A percentile compares a stretch with the other conserved stretches of the same genome.
These are phyloP conservation scores for Brachyopa scutellaris DNA, from an alignment of 2,888 invertebrate genomes.

Conservation along the genomic window DNA sequence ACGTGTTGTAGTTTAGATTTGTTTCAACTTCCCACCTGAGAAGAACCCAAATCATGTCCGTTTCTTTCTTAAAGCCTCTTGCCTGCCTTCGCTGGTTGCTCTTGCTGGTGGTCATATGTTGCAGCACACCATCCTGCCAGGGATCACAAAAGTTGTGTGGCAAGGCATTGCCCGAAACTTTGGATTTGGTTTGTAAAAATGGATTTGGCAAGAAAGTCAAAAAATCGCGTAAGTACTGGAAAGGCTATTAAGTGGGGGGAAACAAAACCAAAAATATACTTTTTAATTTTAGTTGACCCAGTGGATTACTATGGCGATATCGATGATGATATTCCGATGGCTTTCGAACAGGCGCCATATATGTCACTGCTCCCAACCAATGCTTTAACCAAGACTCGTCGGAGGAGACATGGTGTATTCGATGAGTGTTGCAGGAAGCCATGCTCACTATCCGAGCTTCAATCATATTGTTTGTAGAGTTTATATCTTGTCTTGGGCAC, in stretches of 20 bases:
- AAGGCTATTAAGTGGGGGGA: no score
- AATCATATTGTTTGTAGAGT: conserved; percentile 74
- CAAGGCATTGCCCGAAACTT: conserved; percentile 67
- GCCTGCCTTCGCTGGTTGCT: background rate
- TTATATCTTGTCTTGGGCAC: no score
- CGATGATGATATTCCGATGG: conserved; percentile 31
- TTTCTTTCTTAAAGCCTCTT: background rate
- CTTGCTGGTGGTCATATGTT: conserved; percentile 9
- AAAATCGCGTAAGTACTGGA: conserved; percentile 69
- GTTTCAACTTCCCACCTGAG: background rate
- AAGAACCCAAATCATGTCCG: background rate
- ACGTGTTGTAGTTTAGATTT: background rate
- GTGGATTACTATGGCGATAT: conserved; percentile 70
- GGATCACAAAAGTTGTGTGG: conserved; percentile 73
- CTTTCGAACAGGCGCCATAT: conserved; percentile 67
- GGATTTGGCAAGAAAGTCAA: conserved; percentile 75
- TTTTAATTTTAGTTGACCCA: conserved; percentile 46
- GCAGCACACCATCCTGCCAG: conserved; percentile 12
- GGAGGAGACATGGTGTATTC: conserved; percentile 74
- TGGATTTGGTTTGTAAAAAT: conserved; percentile 73
- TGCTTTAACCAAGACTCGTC: conserved; percentile 74
- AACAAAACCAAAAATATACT: background rate
- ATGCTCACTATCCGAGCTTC: conserved; percentile 74
- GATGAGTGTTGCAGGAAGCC: conserved; percentile 77
- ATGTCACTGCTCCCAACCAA: conserved; percentile 69